Conservation (phyloP, 2,113 vertebrate species). For the Tychaedon coryphoeus region DNA sequence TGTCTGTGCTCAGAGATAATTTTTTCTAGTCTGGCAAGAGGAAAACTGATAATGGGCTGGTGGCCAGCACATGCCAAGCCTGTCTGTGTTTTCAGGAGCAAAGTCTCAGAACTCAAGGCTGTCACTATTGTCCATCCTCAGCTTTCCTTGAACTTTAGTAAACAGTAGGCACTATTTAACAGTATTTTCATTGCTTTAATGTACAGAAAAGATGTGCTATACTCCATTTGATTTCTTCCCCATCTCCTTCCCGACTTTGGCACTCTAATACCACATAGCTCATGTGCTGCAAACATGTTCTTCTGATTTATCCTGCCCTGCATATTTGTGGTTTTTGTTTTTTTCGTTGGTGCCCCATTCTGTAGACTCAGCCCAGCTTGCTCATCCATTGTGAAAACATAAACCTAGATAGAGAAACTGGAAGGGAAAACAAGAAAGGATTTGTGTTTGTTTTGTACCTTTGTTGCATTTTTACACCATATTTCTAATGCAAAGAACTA, state of each 20-base stretch:
- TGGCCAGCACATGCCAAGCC: neutral
- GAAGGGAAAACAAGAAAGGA: neutral
- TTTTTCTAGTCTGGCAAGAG: neutral
- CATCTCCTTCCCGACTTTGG: neutral
- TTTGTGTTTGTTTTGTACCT: neutral
- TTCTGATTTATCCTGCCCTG: neutral
- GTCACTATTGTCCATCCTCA: neutral
- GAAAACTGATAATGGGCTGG: neutral
- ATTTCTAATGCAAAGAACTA: neutral
- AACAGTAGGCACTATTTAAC: neutral
- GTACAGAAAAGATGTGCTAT: neutral
- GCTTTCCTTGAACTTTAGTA: neutral
- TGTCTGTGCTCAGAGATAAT: neutral
- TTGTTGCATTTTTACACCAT: neutral
- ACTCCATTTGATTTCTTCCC: neutral
- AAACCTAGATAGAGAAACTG: neutral
- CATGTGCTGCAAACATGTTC: neutral
- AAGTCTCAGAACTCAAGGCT: neutral
- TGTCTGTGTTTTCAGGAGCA: neutral
- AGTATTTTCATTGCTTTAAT: neutral
- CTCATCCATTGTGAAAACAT: neutral
- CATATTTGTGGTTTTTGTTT: neutral
- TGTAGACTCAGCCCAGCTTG: neutral
- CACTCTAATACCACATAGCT: too few species aligned
- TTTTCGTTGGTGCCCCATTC: too few species aligned